phyloP scores from a whole-genome alignment of 2,113 vertebrate genomes.

The Heterotilapia buettikoferi region DNA sequence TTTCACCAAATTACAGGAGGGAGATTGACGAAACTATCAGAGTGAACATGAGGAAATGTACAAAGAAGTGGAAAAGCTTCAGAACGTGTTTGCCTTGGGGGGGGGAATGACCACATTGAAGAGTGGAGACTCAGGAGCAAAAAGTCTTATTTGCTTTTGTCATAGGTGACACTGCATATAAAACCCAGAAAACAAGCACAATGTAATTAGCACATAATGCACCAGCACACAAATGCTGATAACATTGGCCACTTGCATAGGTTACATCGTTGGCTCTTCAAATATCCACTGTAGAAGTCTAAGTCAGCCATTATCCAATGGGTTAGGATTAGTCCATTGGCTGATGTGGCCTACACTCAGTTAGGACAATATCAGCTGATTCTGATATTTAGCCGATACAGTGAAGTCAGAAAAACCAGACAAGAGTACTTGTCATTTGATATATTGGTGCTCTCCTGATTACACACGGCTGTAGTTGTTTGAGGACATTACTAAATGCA shows the following conservation, averaged over 20 bases:
- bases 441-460: neutral
- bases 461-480: neutral
- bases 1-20: neutral
- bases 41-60: neutral
- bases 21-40: neutral
- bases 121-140: neutral
- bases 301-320: neutral
- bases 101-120: too few species aligned
- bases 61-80: neutral
- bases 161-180: accelerated
- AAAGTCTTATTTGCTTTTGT: accelerated
- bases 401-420: neutral
- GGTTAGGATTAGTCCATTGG: too few species aligned
- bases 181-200: neutral
- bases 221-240: neutral
- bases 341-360: neutral
- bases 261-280: neutral
- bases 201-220: neutral
- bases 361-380: neutral
- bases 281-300: neutral
- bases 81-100: too few species aligned
- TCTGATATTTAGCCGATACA: accelerated
- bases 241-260: neutral
- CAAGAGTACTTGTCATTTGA: neutral
- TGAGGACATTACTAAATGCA: neutral